Conservation (phyloP, 2,888 invertebrate species). For the Diarsia mendica region DNA sequence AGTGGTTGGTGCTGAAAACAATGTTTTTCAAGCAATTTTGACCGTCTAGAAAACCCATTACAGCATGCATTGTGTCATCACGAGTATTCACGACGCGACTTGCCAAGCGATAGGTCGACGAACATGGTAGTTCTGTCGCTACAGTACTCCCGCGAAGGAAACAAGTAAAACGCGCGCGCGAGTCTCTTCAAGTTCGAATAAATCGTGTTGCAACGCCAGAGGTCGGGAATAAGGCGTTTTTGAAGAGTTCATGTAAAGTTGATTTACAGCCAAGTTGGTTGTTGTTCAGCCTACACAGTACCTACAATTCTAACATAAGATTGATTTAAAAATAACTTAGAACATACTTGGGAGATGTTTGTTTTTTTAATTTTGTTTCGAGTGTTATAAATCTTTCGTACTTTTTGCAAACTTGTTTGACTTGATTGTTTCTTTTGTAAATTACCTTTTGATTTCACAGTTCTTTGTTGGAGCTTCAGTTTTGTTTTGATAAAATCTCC, state of each 20-base stretch:
- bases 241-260: background rate
- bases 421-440: conserved; percentile 44
- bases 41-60: no score
- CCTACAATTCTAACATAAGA: conserved; percentile 15
- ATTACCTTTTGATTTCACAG: conserved; percentile 53
- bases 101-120: no score
- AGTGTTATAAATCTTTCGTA: conserved; percentile 66
- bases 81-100: no score
- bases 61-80: no score
- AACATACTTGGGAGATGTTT: background rate
- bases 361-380: conserved; percentile 59
- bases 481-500: conserved; percentile 32
- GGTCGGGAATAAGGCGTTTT: background rate
- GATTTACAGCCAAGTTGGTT: background rate
- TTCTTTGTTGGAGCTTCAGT: conserved; percentile 13
- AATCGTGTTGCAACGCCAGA: background rate
- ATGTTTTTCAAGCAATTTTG: no score
- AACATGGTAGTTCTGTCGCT: no score
- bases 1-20: no score
- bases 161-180: no score
- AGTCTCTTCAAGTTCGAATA: no score
- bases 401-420: conserved; percentile 50
- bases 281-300: background rate
- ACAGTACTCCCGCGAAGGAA: no score
- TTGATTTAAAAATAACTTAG: conserved; percentile 27